Evolutionary conservation across 2,113 vertebrate species (phyloP).

Genomic region (Balaenoptera acutorostrata): DNA sequence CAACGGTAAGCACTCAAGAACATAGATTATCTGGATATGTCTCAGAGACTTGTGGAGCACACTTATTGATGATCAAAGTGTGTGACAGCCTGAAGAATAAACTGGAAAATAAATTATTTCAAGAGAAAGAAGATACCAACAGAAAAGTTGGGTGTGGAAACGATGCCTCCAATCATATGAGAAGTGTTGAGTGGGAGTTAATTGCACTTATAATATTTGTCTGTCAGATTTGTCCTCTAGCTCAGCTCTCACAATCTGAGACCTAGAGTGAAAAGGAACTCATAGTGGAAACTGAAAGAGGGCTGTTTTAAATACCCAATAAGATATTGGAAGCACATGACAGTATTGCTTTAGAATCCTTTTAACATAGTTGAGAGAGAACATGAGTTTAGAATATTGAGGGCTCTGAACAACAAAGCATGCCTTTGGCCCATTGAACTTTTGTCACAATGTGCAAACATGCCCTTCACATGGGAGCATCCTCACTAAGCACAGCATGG

Average conservation of each 20-base stretch:
- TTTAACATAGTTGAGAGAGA: background rate
- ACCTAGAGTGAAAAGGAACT: background rate
- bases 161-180: background rate
- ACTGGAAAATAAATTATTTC: background rate
- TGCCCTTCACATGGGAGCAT: background rate
- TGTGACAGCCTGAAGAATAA: background rate
- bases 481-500: background rate
- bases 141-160: background rate
- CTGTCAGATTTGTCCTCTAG: background rate
- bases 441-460: background rate
- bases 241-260: background rate
- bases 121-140: background rate
- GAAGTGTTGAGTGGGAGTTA: background rate
- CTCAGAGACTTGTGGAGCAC: background rate
- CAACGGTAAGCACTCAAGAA: background rate
- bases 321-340: background rate
- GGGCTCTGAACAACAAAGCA: background rate
- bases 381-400: background rate
- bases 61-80: background rate
- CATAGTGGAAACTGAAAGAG: background rate
- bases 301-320: background rate
- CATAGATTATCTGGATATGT: background rate
- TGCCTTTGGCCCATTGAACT: background rate
- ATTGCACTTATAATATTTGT: background rate
- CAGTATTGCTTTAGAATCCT: background rate